Evolutionary conservation across 2,888 invertebrate genomes (phyloP), one percentile per base, ranked within the genome.

Genomic region (Drosophila paramelanica): DNA sequence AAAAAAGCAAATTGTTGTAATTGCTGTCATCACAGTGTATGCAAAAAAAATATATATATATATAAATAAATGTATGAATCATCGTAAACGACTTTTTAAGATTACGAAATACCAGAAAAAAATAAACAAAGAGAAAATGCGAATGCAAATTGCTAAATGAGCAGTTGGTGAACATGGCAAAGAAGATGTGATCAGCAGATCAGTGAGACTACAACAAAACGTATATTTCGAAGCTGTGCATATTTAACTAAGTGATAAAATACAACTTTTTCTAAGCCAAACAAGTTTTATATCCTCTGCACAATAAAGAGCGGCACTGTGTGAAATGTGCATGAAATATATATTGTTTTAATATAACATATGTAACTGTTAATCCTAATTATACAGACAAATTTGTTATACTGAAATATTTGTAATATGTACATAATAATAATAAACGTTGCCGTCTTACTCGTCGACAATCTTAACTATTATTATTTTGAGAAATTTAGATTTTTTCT

Each of bases 11-110:
- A 41, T 17, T 17, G 31, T 55, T 60, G 27, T 43, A 59, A 47
- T 71, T 67, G 67, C 60, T 71, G 75, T 58, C 76, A 75, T 67
- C 71, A 20, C 57, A 61, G 42, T 8, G 33, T 41, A 20, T 46
- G 50, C 67, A 57, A 49, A 57, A 55, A 55, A 14, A 39, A 17
- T 1, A 17, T 17, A 17, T 1, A 17, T 17, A 17, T 17, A 17
- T 27, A 20, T 3, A 20, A 33, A 33, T 11, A 33, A 36, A 55
- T 60, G 52, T 47, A 75, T 75, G 76, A 75, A 75, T 75, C 75
- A 75, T 47, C 46, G 51, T 2, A 41, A 56, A 50, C n/a, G 27
- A 55, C 59, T 55, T 45, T 4, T n/a, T 10, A 42, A 11, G 20
- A 47, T 59, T 46, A 55, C 41, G 13, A 33, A 42, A 58, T 11